Base-by-base conservation (phyloP, 2,113 vertebrate genomes). In the Tor tambroides region DNA sequence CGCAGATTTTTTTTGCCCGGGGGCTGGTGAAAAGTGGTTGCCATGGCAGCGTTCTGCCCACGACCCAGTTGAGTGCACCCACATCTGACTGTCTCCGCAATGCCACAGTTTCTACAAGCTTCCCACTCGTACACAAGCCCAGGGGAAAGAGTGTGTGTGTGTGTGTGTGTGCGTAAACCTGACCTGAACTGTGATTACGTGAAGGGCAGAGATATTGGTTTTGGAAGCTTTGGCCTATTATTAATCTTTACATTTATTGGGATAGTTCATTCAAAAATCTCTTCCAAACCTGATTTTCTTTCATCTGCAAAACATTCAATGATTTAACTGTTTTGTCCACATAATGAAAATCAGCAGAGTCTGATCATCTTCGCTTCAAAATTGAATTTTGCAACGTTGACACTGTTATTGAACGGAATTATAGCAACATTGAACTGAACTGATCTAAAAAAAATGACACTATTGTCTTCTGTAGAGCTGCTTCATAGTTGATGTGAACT, bases 11-110 rank as follows among this genome's bases (percentile, higher is more conserved):
- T 91, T 95, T 95, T 96, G 96, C 96, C 96, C 93, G 89, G 35
- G 74, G 95, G 94, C 96, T 92, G 90, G 94, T 74, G 82, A 96
- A 96, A 93, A 95, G 94, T 93, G 92, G 96, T 98, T 97, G 94
- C 96, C 94, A 97, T 97, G 93, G 97, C 95, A 96, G 94, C 95
- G 90, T 92, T 96, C 96, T 97, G 97, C 95, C 96, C 96, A 95
- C 93, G 94, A 97, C 96, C 96, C 96, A 97, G 92, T 94, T 95
- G 95, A 95, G 91, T 94, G 86, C 92, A 91, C 92, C 94, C 89
- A 91, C 92, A 94, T 95, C 94, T 92, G 94, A 94, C 94, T 94
- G 59, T 80, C 81, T 88, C 65, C 56, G 72, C 83, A 87, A 82
- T 87, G 85, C 83, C 85, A 87, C 91, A 94, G 93, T 95, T 84